These are phyloP conservation scores for Campylorhamphus procurvoides DNA, from an alignment of 2,113 vertebrate genomes.

Conservation along the genomic window DNA sequence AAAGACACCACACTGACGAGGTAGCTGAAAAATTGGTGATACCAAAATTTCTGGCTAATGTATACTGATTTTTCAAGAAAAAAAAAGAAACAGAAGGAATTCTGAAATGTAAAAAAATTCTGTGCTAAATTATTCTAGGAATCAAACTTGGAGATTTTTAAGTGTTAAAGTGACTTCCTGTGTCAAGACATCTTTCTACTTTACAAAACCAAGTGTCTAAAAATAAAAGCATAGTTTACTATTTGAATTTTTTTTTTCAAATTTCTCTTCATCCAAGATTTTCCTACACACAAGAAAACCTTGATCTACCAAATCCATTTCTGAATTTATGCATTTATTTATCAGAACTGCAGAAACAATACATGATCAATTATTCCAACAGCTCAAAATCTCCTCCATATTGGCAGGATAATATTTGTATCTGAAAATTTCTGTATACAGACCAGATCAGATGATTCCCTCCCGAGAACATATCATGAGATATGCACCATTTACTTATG, in stretches of 20 bases:
- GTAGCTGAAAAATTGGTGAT: not conserved
- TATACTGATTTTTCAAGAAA: not conserved
- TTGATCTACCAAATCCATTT: not conserved
- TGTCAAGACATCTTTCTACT: not conserved
- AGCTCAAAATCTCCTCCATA: not conserved
- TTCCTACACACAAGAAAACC: not conserved
- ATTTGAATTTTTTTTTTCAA: fast-evolving
- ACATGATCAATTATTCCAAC: not conserved
- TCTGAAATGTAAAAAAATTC: not conserved
- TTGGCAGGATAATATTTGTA: not conserved
- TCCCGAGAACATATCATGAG: not conserved
- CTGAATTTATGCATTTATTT: not conserved
- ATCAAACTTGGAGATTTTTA: not conserved
- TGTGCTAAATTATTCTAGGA: not conserved
- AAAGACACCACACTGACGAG: not conserved
- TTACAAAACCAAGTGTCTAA: not conserved
- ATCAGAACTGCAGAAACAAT: not conserved
- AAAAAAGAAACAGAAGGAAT: not conserved
- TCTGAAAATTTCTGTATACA: not conserved
- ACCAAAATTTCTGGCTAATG: not conserved
- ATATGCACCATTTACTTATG: conserved; percentile 7
- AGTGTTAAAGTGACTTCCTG: not conserved
- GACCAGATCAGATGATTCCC: not conserved
- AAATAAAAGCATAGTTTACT: not conserved
- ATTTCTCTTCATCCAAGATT: not conserved